phyloP scores from a whole-genome alignment of 2,113 vertebrate species.

The Stegostoma tigrinum region DNA sequence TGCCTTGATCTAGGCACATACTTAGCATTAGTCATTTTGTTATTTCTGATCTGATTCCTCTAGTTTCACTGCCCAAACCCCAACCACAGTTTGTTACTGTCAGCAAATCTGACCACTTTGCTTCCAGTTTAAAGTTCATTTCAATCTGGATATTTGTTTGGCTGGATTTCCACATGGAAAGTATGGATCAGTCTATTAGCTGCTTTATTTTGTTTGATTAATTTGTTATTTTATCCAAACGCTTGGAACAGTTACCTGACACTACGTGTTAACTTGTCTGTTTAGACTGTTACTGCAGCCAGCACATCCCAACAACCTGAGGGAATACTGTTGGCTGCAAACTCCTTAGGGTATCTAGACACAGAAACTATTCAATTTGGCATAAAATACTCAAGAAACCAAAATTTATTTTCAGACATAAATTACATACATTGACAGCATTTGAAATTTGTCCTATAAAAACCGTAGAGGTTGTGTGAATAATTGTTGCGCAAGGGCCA shows the following conservation, averaged over 20 bases:
- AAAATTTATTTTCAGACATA: background rate
- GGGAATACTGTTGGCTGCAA: background rate
- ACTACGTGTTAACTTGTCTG: constrained; percentile 5
- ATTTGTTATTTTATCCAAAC: constrained; percentile 7
- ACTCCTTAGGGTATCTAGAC: constrained; percentile 25
- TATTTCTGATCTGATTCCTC: background rate
- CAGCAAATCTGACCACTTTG: background rate
- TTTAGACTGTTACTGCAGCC: background rate
- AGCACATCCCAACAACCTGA: background rate
- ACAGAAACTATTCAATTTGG: background rate
- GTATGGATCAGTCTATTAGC: background rate
- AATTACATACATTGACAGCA: background rate
- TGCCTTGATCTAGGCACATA: background rate
- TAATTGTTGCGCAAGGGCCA: background rate
- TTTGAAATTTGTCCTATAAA: background rate
- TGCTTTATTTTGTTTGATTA: constrained; percentile 22
- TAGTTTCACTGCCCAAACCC: background rate
- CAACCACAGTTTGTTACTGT: background rate
- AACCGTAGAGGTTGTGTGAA: background rate
- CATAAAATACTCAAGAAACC: background rate
- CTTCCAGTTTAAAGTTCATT: background rate
- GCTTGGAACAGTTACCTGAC: background rate
- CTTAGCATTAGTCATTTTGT: background rate
- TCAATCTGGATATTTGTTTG: background rate
- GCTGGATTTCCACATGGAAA: background rate